phyloP scores from a whole-genome alignment of 2,797 vertebrate genomes.

The Microtus californicus region DNA sequence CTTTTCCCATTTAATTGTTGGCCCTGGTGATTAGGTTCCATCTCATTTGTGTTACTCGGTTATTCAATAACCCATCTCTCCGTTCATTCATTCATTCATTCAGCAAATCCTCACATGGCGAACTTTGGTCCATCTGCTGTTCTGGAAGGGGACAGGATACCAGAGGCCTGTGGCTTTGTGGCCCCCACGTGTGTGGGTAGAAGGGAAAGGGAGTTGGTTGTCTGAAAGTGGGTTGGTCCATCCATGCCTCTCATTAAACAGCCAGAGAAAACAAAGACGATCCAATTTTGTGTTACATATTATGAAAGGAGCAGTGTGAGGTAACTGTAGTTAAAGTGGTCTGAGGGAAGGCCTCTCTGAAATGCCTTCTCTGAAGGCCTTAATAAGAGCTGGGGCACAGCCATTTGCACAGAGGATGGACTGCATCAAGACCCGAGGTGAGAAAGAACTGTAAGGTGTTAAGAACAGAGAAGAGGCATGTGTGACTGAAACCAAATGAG shows the following conservation, averaged over 20 bases:
- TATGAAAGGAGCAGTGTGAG: neutral
- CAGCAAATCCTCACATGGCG: neutral
- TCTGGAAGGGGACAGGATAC: neutral
- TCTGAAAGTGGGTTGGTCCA: no score
- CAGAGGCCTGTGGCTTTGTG: neutral
- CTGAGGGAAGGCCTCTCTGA: neutral
- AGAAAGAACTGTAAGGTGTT: neutral
- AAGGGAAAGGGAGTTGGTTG: neutral
- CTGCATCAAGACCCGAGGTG: neutral
- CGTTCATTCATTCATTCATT: neutral
- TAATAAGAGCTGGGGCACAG: neutral
- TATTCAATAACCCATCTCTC: neutral
- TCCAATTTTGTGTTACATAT: neutral
- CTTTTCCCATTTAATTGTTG: neutral
- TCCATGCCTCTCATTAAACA: neutral
- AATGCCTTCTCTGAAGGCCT: neutral
- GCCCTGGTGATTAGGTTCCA: neutral
- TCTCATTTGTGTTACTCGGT: neutral
- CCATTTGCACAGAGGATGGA: neutral
- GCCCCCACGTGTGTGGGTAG: neutral
- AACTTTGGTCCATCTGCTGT: neutral
- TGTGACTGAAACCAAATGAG: neutral
- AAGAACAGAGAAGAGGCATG: neutral
- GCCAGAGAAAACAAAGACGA: neutral
- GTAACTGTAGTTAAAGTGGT: neutral